Base-by-base conservation (phyloP, 1,140 invertebrate species). In the Sinella curviseta region DNA sequence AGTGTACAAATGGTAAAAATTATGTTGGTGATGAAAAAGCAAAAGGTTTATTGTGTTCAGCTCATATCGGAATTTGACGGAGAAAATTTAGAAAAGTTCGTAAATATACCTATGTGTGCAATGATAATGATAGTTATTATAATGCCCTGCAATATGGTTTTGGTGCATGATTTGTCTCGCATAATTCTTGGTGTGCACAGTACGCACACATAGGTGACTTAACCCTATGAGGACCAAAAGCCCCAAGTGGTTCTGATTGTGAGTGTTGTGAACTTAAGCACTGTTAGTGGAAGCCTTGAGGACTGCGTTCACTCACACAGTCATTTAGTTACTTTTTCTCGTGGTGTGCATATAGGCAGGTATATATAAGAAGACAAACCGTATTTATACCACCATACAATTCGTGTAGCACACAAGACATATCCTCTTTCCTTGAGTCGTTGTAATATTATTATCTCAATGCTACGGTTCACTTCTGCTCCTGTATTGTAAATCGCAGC, bases 391-490 rank as follows among this genome's bases (percentile, higher is more conserved):
- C n/a, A n/a, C n/a, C 55, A 60, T n/a, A 26, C 12, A 14, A 14
- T 60, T n/a, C n/a, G n/a, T n/a, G n/a, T n/a, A n/a, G 12, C 55
- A 60, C 55, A 26, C 24, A 60, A 14, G 12, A 24, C 55, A 60
- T 60, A 12, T 24, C 12, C 55, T 60, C 55, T 60, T 60, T 60
- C 55, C 55, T 60, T 60, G 55, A 60, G 55, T 26, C 55, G 55
- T 60, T 60, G 55, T 60, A 60, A 60, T 60, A 60, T 60, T 60
- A 60, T 60, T 60, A 60, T 60, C 55, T 60, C 55, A 60, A 60
- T 60, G 55, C 55, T 60, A 60, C 55, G 55, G 55, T 60, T 60
- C 55, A 60, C 55, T 60, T 60, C 55, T 60, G 55, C 55, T 60
- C 8, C n/a, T n/a, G n/a, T n/a, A n/a, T n/a, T n/a, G n/a, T n/a